These are phyloP conservation scores for Motacilla alba DNA, from an alignment of 2,113 vertebrate genomes.

Conservation along the genomic window DNA sequence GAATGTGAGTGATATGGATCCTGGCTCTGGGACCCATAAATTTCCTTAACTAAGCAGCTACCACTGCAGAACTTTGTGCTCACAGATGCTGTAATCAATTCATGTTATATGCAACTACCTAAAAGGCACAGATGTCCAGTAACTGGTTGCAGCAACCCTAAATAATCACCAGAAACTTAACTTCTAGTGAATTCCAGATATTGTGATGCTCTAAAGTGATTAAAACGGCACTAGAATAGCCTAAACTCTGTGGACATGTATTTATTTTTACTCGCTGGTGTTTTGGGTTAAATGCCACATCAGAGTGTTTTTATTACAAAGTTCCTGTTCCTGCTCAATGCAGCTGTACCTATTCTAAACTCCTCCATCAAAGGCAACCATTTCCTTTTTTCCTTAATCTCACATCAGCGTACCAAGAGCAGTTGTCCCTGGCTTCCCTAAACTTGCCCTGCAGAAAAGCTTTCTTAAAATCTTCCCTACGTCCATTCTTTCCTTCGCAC, in stretches of 20 bases:
- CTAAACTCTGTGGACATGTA: neutral
- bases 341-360: slow-evolving; percentile 49
- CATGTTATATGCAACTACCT: accelerated
- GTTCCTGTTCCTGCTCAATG: slow-evolving; percentile 36
- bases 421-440: slow-evolving; percentile 20
- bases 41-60: neutral
- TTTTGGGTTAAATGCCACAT: slow-evolving; percentile 37
- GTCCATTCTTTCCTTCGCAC: neutral
- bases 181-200: neutral
- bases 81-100: neutral
- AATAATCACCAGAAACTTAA: neutral
- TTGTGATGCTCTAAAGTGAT: neutral
- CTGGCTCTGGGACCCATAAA: neutral
- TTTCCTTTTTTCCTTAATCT: slow-evolving; percentile 45
- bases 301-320: slow-evolving; percentile 48
- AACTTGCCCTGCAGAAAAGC: neutral
- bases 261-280: slow-evolving; percentile 39
- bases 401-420: neutral
- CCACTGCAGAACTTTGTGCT: neutral
- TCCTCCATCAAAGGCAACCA: neutral
- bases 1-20: neutral
- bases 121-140: neutral
- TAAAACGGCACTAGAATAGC: neutral
- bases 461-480: neutral
- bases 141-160: neutral